Percentiles rank a stretch among this genome's conserved stretches.
Evolutionary conservation across 53 echinoderm and acorn worm genomes (phyloP).

Genomic region (Astropecten irregularis): DNA sequence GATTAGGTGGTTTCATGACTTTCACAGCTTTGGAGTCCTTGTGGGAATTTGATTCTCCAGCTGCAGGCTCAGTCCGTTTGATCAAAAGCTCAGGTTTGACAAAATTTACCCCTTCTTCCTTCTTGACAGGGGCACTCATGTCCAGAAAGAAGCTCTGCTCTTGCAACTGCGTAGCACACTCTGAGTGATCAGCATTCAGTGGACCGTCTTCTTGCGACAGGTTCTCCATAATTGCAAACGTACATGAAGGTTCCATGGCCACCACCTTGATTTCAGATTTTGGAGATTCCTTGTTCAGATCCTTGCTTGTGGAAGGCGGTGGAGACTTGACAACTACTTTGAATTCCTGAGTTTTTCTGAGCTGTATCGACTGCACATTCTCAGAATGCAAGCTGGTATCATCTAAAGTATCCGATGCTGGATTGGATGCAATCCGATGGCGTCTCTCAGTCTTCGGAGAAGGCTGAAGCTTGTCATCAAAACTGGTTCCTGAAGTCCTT

Average conservation of each 20-base stretch:
- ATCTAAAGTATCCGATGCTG: constrained; percentile 75
- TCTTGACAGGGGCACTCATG: constrained; percentile 33
- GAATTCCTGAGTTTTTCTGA: constrained; percentile 53
- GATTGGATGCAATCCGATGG: constrained; percentile 45
- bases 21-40: constrained; percentile 22
- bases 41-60: background rate
- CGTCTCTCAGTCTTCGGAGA: constrained; percentile 61
- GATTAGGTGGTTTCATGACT: constrained; percentile 27
- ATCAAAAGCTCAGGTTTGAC: constrained; percentile 25
- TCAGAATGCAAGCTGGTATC: constrained; percentile 67
- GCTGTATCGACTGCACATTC: constrained; percentile 61
- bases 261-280: constrained; percentile 22
- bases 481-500: constrained; percentile 24
- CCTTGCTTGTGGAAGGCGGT: constrained; percentile 62
- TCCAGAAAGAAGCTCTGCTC: constrained; percentile 92
- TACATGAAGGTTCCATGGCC: constrained; percentile 70
- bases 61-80: background rate
- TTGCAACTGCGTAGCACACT: constrained; percentile 94
- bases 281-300: constrained; percentile 25
- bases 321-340: constrained; percentile 71
- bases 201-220: constrained; percentile 74
- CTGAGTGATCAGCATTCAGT: constrained; percentile 73
- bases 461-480: constrained; percentile 29
- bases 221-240: constrained; percentile 89
- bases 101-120: constrained; percentile 18